Percentiles rank a stretch among this genome's conserved stretches.
These are phyloP conservation scores for Drosophila robusta DNA, from an alignment of 2,888 invertebrate genomes.

Conservation along the genomic window DNA sequence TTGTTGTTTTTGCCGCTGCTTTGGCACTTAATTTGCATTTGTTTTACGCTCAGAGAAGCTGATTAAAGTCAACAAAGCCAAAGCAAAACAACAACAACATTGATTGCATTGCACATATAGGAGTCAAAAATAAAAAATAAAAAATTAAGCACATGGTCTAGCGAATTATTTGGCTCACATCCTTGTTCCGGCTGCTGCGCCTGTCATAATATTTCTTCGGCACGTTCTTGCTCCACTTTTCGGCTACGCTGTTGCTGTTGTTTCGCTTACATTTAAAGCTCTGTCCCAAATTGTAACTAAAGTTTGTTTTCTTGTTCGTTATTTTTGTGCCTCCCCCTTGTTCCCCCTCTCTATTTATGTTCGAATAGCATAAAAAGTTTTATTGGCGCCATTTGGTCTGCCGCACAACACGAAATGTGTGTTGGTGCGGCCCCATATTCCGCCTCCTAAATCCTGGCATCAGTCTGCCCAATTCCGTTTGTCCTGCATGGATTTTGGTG, in stretches of 20 bases:
- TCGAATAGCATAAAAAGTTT: slow-evolving; percentile 61
- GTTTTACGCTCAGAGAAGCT: slow-evolving; percentile 31
- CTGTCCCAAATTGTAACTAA: slow-evolving; percentile 38
- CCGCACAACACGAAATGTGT: slow-evolving; percentile 57
- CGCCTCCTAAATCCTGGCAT: not conserved
- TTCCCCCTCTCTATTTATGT: not conserved
- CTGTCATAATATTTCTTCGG: slow-evolving; percentile 35
- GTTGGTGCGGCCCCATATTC: slow-evolving; percentile 24
- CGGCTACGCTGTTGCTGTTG: slow-evolving; percentile 2
- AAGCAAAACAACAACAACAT: slow-evolving; percentile 17
- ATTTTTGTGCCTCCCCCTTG: slow-evolving; percentile 15
- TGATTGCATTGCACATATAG: slow-evolving; percentile 28
- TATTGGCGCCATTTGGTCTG: slow-evolving; percentile 77
- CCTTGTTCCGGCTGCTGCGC: not conserved
- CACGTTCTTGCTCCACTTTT: slow-evolving; percentile 48
- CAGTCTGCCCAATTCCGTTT: not conserved
- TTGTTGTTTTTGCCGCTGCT: slow-evolving; percentile 12
- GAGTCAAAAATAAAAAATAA: not conserved
- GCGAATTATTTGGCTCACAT: slow-evolving; percentile 3
- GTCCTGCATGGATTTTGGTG: slow-evolving; percentile 5
- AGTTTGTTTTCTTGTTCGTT: slow-evolving; percentile 22
- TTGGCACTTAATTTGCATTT: slow-evolving; percentile 57
- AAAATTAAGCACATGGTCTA: slow-evolving; percentile 5
- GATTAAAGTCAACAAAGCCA: slow-evolving; percentile 57
- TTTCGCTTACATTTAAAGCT: slow-evolving; percentile 29